Base-by-base conservation (phyloP, 2,888 invertebrate genomes). In the Drosophila mimica region DNA sequence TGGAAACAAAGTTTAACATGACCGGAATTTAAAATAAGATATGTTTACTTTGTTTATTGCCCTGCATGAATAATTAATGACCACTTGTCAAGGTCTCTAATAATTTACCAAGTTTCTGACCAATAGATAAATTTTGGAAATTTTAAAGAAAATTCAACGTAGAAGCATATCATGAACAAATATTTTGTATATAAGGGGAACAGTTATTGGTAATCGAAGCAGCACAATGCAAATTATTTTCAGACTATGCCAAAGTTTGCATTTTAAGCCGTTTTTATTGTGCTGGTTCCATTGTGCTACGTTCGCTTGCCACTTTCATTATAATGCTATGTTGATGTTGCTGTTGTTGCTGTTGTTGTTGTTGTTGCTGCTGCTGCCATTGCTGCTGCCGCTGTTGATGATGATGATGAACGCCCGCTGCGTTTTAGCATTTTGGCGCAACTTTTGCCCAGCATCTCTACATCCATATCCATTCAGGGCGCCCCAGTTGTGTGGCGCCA, bases 401-500 rank as follows among this genome's bases (percentile, higher is more conserved):
- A 59, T 74, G 74, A 64, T 73, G 83, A 81, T 73, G 76, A 68
- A 70, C 88, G 69, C 85, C 90, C 75, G 85, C 88, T 85, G 85
- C 70, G 82, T 77, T 88, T 79, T 75, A 85, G 75, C 79, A 84
- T 85, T 85, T 85, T 82, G 85, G 75, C 70, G 82, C 74, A 88
- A 82, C 69, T 80, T 74, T 73, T 59, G 63, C 71, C 64, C 79
- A 82, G 88, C 88, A 81, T 70, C 70, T 67, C 67, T 53, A 64
- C 81, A 71, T 61, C 58, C 68, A 76, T 58, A 64, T 54, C 70
- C 73, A 80, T 80, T 79, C 70, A 17, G 31, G 54, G 66, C 65
- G 74, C 73, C 81, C 75, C 84, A 89, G 84, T 70, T 74, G 71
- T 70, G 81, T 59, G 89, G 74, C 74, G 75, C 75, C 66, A 65